These are phyloP conservation scores for Melitaea athalia DNA, from an alignment of 2,888 invertebrate genomes.

Conservation along the genomic window DNA sequence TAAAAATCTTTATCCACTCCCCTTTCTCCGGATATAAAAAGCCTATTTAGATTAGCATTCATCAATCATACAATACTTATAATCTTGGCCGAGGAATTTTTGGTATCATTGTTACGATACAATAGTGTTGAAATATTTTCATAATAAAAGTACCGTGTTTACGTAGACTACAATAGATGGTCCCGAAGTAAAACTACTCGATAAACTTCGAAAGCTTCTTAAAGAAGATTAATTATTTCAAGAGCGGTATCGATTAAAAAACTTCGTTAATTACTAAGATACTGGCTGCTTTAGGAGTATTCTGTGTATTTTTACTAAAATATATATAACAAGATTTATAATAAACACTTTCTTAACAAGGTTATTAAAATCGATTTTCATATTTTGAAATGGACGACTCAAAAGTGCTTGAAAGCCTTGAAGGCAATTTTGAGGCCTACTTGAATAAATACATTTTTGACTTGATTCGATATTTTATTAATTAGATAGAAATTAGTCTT, in stretches of 20 bases:
- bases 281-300: conserved; percentile 24
- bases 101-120: background rate
- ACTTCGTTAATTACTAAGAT: conserved; percentile 40
- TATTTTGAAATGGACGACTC: too few species aligned
- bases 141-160: conserved; percentile 19
- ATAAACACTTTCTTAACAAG: too few species aligned
- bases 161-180: conserved; percentile 20
- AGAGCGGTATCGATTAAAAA: conserved; percentile 43
- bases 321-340: background rate
- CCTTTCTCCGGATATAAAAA: too few species aligned
- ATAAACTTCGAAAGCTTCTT: conserved; percentile 36
- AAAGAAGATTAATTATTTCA: conserved; percentile 47
- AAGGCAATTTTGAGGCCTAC: too few species aligned
- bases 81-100: background rate
- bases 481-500: too few species aligned
- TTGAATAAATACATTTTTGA: too few species aligned
- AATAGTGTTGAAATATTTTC: conserved; percentile 15
- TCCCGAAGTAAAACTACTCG: conserved; percentile 34
- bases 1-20: too few species aligned
- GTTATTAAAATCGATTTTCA: too few species aligned
- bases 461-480: too few species aligned
- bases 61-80: background rate
- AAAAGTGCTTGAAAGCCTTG: too few species aligned
- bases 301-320: background rate
- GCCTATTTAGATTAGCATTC: background rate